Evolutionary conservation across 1,140 invertebrate genomes (phyloP), one percentile per base, ranked within the genome.

Genomic region (Brachionus asplanchnoidis): DNA sequence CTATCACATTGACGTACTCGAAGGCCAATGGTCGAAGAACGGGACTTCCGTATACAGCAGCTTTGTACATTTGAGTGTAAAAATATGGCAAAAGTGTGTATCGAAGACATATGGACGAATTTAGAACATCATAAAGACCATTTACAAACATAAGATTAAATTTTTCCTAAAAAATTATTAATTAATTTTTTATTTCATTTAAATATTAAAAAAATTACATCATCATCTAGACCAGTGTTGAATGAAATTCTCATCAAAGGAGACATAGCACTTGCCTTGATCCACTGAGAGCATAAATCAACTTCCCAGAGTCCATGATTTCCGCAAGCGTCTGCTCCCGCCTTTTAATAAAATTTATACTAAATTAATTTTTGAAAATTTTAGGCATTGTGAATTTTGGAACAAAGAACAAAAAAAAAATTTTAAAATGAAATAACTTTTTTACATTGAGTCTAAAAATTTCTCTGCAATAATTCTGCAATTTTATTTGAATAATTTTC

Each of bases 1-100:
- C 23, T 20, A 17, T 23, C 12, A 80, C 26, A 32, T n/a, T 53
- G 23, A 53, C 12, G 3, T 80, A 84, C 68, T 84, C 84, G 85
- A 89, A 89, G 89, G 95, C 95, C 60, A 96, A 87, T 12, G 95
- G 94, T 40, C 94, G 90, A 4, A 92, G 92, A 0, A 95, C 94
- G 17, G 94, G 93, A 32, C 92, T 91, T 0, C 94, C 94, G 86
- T 90, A 90, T 3, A 89, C 87, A 88, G 95, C 93, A 1, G 94
- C 93, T 14, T 91, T 88, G 89, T 92, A 94, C 87, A 95, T 94
- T 65, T 94, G 89, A 0, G 94, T 94, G 88, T 96, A 96, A 26
- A 95, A 92, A 88, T 94, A 94, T 0, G 95, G 95, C 20, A 96
- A 88, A 1, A 96, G 89, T 1, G 90, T 89, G 87, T 96, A 96